These are phyloP conservation scores for Eublepharis macularius DNA, from an alignment of 2,113 vertebrate species.

Conservation along the genomic window DNA sequence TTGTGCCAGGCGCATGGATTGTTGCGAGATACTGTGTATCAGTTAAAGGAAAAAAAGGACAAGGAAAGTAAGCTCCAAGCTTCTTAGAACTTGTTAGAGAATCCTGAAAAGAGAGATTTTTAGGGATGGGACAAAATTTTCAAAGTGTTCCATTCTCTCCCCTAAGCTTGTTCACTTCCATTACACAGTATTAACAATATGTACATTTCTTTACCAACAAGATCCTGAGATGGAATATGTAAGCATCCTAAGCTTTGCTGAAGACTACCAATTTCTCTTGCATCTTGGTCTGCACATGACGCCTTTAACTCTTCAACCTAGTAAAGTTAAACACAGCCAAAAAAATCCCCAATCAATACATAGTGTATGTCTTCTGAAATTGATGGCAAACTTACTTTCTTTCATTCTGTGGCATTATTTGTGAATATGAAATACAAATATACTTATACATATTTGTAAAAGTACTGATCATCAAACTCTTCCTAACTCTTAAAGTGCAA, in stretches of 20 bases:
- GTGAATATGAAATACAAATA: neutral
- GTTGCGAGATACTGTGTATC: too few relatives aligned
- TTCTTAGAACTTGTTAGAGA: too few relatives aligned
- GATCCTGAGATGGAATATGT: slow-evolving; percentile 33
- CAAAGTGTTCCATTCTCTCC: neutral
- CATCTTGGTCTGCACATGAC: slow-evolving; percentile 60
- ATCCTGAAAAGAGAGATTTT: slow-evolving; percentile 2
- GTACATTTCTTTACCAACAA: slow-evolving; percentile 71
- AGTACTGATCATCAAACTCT: too few relatives aligned
- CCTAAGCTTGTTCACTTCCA: neutral
- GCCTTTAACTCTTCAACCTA: slow-evolving; percentile 70
- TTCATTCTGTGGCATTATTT: neutral
- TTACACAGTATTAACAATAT: neutral
- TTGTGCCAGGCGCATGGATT: too few relatives aligned
- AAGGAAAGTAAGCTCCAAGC: too few relatives aligned
- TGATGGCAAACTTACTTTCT: neutral
- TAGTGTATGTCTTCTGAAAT: neutral
- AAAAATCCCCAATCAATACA: neutral
- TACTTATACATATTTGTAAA: neutral
- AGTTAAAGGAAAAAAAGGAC: too few relatives aligned
- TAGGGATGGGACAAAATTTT: neutral
- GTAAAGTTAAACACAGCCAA: slow-evolving; percentile 28
- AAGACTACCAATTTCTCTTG: slow-evolving; percentile 54
- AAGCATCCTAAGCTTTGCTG: slow-evolving; percentile 52
- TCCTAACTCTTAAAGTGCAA: too few relatives aligned